A percentile compares a stretch with the other conserved stretches of the same genome.
Evolutionary conservation across 1,140 invertebrate species (phyloP).

Genomic region (Globodera rostochiensis): DNA sequence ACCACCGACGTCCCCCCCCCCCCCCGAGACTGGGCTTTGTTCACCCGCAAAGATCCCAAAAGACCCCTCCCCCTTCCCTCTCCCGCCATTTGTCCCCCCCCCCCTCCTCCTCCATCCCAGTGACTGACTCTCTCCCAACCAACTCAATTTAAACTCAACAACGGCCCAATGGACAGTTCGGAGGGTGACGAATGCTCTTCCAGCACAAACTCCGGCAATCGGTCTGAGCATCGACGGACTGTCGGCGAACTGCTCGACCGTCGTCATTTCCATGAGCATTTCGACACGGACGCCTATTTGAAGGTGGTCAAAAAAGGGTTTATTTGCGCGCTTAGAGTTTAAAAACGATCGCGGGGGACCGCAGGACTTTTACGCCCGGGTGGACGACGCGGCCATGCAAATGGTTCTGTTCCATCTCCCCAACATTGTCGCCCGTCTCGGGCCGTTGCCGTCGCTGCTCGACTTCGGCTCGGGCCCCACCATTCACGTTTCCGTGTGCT

Average conservation of each 20-base stretch:
- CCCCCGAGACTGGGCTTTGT: too few species aligned
- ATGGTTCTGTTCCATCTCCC: conserved; percentile 60
- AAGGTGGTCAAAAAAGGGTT: conserved; percentile 24
- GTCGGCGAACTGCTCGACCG: conserved; percentile 23
- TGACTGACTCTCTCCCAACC: too few species aligned
- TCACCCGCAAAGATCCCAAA: too few species aligned
- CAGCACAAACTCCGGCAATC: not conserved
- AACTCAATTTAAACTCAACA: too few species aligned
- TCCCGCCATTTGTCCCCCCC: too few species aligned
- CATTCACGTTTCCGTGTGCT: conserved; percentile 60
- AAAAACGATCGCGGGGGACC: too few species aligned
- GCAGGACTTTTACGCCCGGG: conserved; percentile 59
- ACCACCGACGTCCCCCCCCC: too few species aligned
- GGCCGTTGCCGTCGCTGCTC: conserved; percentile 42
- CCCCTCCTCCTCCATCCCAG: too few species aligned
- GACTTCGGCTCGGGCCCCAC: conserved; percentile 62
- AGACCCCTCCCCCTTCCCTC: too few species aligned
- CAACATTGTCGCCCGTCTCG: conserved; percentile 52
- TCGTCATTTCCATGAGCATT: conserved; percentile 32
- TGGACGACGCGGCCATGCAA: conserved; percentile 64
- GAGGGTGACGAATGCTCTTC: not conserved
- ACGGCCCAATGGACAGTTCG: too few species aligned
- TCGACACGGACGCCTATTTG: conserved; percentile 31
- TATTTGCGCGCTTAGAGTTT: conserved; percentile 2
- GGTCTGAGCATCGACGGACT: not conserved